Conservation (phyloP, 2,888 invertebrate genomes). For the Eupithecia pulchellata region DNA sequence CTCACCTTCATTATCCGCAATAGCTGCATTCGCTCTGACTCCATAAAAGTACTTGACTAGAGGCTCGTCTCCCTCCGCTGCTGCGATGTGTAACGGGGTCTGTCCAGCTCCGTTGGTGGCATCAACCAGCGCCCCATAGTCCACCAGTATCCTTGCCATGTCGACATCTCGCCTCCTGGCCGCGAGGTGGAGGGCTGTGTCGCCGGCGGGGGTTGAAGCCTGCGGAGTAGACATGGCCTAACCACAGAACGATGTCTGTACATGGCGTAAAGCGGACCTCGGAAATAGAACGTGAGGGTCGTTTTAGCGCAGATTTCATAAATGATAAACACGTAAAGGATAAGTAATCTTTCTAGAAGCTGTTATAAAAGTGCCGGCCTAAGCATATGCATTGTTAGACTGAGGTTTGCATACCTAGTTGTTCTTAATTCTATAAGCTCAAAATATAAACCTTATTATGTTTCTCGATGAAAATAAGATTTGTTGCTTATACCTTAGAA, state of each 20-base stretch:
- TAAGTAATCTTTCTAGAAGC: neutral
- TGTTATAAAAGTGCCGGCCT: neutral
- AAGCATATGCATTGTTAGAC: neutral
- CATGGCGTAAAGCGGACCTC: constrained; percentile 7
- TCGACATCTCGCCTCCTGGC: constrained; percentile 96
- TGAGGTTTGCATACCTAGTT: neutral
- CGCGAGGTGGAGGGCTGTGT: constrained; percentile 97
- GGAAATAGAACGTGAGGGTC: neutral
- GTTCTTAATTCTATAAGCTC: neutral
- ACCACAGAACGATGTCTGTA: constrained; percentile 24
- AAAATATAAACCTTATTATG: neutral
- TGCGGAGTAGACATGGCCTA: constrained; percentile 56
- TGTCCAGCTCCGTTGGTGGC: constrained; percentile 97
- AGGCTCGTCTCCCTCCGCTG: constrained; percentile 97
- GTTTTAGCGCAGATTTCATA: neutral
- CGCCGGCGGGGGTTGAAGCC: constrained; percentile 93
- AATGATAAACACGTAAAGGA: neutral
- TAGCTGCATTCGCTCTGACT: constrained; percentile 96
- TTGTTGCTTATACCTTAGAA: constrained; percentile 26
- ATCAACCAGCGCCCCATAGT: constrained; percentile 96
- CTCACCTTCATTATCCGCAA: constrained; percentile 95
- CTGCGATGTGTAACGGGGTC: constrained; percentile 97
- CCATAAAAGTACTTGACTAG: constrained; percentile 98
- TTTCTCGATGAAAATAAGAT: constrained; percentile 11
- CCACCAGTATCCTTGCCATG: constrained; percentile 95